Conservation (phyloP, 2,113 vertebrate genomes). For the Meleagris gallopavo region DNA sequence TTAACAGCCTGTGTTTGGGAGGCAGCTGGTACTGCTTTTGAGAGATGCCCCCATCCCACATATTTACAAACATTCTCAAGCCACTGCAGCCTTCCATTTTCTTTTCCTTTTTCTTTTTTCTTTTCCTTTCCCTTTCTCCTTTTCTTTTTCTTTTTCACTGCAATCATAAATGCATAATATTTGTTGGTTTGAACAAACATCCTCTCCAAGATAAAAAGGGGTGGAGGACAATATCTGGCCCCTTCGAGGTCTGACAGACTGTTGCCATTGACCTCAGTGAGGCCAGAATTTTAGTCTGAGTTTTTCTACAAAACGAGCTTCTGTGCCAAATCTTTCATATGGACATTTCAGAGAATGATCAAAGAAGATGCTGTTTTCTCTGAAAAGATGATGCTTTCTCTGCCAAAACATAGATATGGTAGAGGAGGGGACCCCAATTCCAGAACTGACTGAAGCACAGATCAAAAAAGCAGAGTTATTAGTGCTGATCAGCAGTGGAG, state of each 20-base stretch:
- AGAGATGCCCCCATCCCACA: neutral
- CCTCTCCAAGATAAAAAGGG: neutral
- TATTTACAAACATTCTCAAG: neutral
- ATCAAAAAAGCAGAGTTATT: neutral
- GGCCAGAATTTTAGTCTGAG: neutral
- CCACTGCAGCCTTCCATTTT: neutral
- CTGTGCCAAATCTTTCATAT: neutral
- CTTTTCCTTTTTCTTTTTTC: fast-evolving
- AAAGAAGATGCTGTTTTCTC: neutral
- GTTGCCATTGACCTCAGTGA: neutral
- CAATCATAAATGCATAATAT: neutral
- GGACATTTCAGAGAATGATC: neutral
- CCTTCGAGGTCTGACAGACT: neutral
- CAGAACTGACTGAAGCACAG: neutral
- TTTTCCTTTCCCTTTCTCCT: neutral
- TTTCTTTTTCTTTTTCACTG: neutral
- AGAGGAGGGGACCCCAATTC: neutral
- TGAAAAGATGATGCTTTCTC: neutral
- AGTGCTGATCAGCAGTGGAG: neutral
- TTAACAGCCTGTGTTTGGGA: neutral
- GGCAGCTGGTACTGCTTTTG: neutral
- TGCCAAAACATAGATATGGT: neutral
- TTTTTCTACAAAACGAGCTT: neutral
- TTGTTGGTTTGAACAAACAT: neutral
- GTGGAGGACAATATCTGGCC: neutral